Percentiles rank a stretch among this genome's conserved stretches.
phyloP scores from a whole-genome alignment of 2,888 invertebrate genomes.

The Gastrophysa polygoni region DNA sequence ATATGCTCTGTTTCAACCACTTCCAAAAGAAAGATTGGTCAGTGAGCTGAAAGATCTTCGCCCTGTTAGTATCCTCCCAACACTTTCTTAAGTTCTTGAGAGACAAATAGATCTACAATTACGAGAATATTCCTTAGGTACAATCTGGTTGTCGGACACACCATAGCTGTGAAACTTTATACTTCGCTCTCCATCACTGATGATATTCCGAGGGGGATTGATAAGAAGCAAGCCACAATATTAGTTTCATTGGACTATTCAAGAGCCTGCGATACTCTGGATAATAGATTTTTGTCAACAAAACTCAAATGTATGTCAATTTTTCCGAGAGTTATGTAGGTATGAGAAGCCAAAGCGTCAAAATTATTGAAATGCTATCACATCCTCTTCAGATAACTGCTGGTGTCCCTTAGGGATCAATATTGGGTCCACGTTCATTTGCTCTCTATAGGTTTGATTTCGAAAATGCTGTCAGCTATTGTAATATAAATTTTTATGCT shows the following conservation, averaged over 20 bases:
- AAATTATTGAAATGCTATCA: background rate
- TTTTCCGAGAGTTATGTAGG: background rate
- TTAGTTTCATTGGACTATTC: background rate
- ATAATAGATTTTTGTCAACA: background rate
- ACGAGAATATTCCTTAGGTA: background rate
- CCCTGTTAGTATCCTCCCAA: too few species aligned
- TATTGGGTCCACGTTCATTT: background rate
- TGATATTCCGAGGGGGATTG: background rate
- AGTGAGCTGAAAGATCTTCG: too few species aligned
- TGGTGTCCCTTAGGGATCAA: conserved; percentile 7
- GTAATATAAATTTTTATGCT: conserved; percentile 1
- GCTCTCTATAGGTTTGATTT: conserved; percentile 7
- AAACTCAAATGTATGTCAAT: background rate
- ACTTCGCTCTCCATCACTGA: background rate
- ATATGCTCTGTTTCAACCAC: background rate
- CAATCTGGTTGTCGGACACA: conserved; percentile 10
- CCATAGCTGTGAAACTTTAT: conserved; percentile 5
- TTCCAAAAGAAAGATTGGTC: background rate
- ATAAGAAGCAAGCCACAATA: background rate
- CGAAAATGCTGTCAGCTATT: background rate
- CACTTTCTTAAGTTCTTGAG: too few species aligned
- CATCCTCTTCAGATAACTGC: background rate
- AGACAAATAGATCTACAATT: too few species aligned
- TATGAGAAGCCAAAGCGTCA: background rate
- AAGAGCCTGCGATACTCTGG: background rate